phyloP scores from a whole-genome alignment of 2,888 invertebrate genomes.

The Dynastes tityus region DNA sequence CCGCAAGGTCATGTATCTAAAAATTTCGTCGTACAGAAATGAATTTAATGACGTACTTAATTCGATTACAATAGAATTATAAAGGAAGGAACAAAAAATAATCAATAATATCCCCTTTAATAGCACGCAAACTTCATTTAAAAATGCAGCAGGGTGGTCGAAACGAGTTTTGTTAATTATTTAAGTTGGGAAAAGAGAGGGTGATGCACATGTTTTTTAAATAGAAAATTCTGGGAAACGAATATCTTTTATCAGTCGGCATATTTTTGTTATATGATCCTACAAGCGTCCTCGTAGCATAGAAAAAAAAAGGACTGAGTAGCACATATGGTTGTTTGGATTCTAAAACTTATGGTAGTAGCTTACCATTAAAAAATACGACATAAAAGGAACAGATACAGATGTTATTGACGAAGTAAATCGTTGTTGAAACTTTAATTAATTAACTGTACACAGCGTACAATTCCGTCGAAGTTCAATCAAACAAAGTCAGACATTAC shows the following conservation, averaged over 20 bases:
- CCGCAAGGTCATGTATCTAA: conserved; percentile 17
- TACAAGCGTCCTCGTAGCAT: conserved; percentile 20
- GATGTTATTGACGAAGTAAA: no score
- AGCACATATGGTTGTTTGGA: conserved; percentile 29
- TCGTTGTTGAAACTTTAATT: no score
- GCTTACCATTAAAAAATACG: background rate
- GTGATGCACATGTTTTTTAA: conserved; percentile 28
- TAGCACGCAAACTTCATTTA: conserved; percentile 17
- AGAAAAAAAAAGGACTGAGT: conserved; percentile 31
- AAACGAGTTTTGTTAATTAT: conserved; percentile 7
- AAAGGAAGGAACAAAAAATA: background rate
- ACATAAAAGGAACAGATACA: background rate
- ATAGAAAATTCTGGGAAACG: conserved; percentile 46
- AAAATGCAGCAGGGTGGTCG: conserved; percentile 4
- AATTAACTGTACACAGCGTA: no score
- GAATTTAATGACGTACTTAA: background rate
- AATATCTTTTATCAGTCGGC: conserved; percentile 49
- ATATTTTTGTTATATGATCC: conserved; percentile 50
- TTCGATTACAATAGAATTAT: background rate
- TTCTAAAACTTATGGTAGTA: background rate
- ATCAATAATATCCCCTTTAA: conserved; percentile 12
- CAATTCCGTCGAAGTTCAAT: no score
- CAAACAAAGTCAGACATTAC: no score
- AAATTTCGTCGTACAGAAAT: conserved; percentile 4
- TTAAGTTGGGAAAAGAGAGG: background rate